These are phyloP conservation scores for Anagyrus pseudococci DNA, from an alignment of 2,888 invertebrate genomes.

Conservation along the genomic window DNA sequence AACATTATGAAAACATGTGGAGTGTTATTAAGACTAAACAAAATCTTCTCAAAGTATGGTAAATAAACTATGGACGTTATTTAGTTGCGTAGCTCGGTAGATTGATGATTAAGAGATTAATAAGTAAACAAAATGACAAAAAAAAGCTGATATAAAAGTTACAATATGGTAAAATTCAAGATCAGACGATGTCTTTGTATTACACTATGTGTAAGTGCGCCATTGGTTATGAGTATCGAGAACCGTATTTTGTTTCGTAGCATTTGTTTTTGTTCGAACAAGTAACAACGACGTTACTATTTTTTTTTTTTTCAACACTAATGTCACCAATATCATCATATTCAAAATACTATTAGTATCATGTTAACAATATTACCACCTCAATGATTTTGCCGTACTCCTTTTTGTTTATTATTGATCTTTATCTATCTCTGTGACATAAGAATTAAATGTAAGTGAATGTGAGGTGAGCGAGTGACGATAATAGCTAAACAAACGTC, in stretches of 20 bases:
- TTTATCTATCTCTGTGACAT: background rate
- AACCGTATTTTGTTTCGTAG: too few species aligned
- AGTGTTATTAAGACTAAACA: conserved; percentile 30
- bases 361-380: conserved; percentile 9
- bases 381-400: conserved; percentile 3
- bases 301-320: too few species aligned
- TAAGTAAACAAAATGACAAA: conserved; percentile 34
- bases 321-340: conserved; percentile 43
- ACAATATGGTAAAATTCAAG: conserved; percentile 24
- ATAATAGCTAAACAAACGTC: too few species aligned
- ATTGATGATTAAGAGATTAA: conserved; percentile 34
- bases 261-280: too few species aligned
- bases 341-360: conserved; percentile 13
- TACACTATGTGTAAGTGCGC: too few species aligned
- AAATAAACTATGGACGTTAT: conserved; percentile 49
- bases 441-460: conserved; percentile 13
- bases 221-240: too few species aligned
- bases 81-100: conserved; percentile 49
- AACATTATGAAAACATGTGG: conserved; percentile 7
- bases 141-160: too few species aligned
- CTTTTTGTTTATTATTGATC: conserved; percentile 1
- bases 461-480: conserved; percentile 1
- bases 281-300: too few species aligned
- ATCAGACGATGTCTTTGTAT: conserved; percentile 43
- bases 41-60: conserved; percentile 21